Base-by-base conservation (phyloP, 2,113 vertebrate species). In the Pavo muticus region DNA sequence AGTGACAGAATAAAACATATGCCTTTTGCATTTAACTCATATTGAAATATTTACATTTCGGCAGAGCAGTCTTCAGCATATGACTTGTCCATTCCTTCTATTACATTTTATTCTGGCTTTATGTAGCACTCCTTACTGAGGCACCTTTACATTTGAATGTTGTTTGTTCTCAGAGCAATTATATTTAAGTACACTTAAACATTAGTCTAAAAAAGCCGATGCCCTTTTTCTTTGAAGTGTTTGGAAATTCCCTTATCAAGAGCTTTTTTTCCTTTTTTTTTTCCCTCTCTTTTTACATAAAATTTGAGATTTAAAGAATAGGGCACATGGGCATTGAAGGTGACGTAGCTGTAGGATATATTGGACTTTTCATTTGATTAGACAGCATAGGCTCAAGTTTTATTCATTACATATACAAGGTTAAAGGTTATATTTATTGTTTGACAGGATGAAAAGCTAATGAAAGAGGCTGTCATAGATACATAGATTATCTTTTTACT, bases 401-500 rank as follows among this genome's bases (percentile, higher is more conserved):
- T 95, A 91, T 92, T 96, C 91, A 89, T 87, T 96, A 93, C 67
- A 90, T 78, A 69, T 67, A 63, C 54, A 78, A 91, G 95, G 86
- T 93, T 94, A 95, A 91, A 95, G 92, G 90, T 96, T 96, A 64
- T 94, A 93, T 96, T 96, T 97, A 91, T 97, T 94, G 84, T 96
- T 96, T 97, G 91, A 95, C 95, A 95, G 73, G 70, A 94, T 91
- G 85, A 96, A 92, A 84, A 97, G 48, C 68, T 93, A 96, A 91
- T 96, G 88, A 98, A 94, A 90, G 76, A 94, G 78, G 63, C 95
- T 95, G 84, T 95, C 96, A 94, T 60, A 95, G 96, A 96, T 89
- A 85, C 92, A 82, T 68, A 96, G 93, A 96, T 96, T 95, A 90
- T 94, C 78, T 95, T 96, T 94, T 95, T 75, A 88, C 44, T 96